Evolutionary conservation across 2,888 invertebrate species (phyloP), one percentile per base, ranked within the genome.

Genomic region (Aplocera efformata): DNA sequence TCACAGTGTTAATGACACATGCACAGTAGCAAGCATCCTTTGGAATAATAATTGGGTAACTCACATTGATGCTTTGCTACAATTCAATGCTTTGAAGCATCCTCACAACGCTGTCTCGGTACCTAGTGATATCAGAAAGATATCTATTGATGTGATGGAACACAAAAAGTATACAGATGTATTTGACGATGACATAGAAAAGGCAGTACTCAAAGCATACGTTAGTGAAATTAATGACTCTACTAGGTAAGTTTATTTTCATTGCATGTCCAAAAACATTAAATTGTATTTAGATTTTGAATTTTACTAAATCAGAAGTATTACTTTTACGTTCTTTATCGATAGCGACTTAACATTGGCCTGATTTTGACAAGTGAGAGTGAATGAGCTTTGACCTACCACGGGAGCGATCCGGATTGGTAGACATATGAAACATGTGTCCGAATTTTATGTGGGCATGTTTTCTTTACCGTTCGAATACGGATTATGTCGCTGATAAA

Each of bases 11-110:
- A 58, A 66, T 38, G 28, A 49, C 5, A 30, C 50, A 1, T 36
- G 72, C 6, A 69, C 58, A 1, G 57, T 62, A 13, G 88, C 79
- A 1, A 38, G 56, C 11, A 47, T 90, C 0, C 63, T 71, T 26
- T 96, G 94, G 94, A 80, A 86, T n/a, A 90, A 90, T 39, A 93
- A 94, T 67, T 97, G 96, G 95, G 91, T 93, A 0, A 90, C 93
- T 2, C 93, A 95, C 60, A 83, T 96, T 58, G 96, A 96, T 71
- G 92, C 93, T 0, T 90, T 96, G 89, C 77, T 97, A 10, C 96
- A 96, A 79, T 90, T 94, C 42, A 88, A 91, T 31, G 88, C 93
- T 7, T 60, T 95, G 10, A 89, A 90, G 21, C 79, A 90, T 33
- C 83, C 90, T 10, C 82, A 90, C 3, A 84, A 92, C 27, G 85